phyloP scores from a whole-genome alignment of 2,113 vertebrate species.

The Pycnonotus jocosus region DNA sequence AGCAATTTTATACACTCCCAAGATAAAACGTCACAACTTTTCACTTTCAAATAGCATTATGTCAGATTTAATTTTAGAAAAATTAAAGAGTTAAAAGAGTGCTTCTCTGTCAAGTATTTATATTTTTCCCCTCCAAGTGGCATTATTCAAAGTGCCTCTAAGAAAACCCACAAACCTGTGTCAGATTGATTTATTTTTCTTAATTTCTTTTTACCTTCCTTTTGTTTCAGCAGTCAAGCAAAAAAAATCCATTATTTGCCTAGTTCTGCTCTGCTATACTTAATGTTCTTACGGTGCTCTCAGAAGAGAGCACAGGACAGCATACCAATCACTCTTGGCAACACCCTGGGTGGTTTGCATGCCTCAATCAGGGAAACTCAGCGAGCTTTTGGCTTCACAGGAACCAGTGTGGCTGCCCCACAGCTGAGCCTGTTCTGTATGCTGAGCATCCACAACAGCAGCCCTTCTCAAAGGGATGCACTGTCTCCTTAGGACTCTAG shows the following conservation, averaged over 20 bases:
- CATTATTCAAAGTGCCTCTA: background rate
- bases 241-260: slow-evolving; percentile 12
- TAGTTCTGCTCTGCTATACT: background rate
- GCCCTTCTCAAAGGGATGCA: background rate
- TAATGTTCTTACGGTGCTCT: background rate
- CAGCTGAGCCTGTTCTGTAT: rapidly evolving
- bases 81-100: background rate
- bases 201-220: background rate
- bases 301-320: background rate
- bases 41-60: background rate
- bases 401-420: background rate
- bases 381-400: background rate
- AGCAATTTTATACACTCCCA: background rate
- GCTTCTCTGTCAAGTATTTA: background rate
- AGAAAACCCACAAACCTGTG: background rate
- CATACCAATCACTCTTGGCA: background rate
- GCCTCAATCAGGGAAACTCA: background rate
- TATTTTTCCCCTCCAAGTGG: background rate
- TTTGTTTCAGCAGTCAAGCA: slow-evolving; percentile 23
- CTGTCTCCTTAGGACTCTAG: background rate
- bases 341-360: background rate
- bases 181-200: background rate
- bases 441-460: background rate
- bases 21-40: background rate
- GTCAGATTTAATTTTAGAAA: background rate